Conservation (phyloP, 2,113 vertebrate species). For the Fulica atra region DNA sequence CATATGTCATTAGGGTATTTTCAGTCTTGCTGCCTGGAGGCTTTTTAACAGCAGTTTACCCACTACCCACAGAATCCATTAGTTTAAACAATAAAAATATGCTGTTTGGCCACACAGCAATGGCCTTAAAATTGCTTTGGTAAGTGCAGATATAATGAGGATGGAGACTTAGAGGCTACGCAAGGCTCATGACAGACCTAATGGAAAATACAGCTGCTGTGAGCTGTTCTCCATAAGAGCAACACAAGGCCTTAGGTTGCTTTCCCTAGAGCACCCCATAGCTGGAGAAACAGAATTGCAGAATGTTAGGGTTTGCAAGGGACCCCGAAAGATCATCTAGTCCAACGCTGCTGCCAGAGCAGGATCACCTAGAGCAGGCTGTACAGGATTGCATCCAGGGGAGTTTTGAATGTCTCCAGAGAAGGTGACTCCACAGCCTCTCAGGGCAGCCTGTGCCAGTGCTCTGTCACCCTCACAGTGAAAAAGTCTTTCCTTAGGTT, state of each 20-base stretch:
- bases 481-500: too few species aligned
- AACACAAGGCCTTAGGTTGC: background rate
- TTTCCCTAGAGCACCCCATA: background rate
- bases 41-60: slow-evolving; percentile 54
- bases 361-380: too few species aligned
- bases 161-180: background rate
- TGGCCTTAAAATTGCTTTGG: slow-evolving; percentile 20
- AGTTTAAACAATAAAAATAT: slow-evolving; percentile 59
- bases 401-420: too few species aligned
- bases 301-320: too few species aligned
- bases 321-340: too few species aligned
- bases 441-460: too few species aligned
- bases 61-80: slow-evolving; percentile 42
- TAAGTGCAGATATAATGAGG: background rate
- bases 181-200: background rate
- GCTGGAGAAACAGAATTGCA: background rate
- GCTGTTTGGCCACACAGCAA: background rate
- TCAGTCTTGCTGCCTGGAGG: slow-evolving; percentile 8
- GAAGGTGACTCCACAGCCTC: too few species aligned
- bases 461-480: too few species aligned
- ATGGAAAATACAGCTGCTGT: background rate
- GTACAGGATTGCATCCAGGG: too few species aligned
- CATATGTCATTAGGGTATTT: slow-evolving; percentile 26
- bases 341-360: too few species aligned
- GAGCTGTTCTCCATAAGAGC: background rate